Evolutionary conservation across 2,113 vertebrate genomes (phyloP), one percentile per base, ranked within the genome.

Genomic region (Bagarius yarrelli): DNA sequence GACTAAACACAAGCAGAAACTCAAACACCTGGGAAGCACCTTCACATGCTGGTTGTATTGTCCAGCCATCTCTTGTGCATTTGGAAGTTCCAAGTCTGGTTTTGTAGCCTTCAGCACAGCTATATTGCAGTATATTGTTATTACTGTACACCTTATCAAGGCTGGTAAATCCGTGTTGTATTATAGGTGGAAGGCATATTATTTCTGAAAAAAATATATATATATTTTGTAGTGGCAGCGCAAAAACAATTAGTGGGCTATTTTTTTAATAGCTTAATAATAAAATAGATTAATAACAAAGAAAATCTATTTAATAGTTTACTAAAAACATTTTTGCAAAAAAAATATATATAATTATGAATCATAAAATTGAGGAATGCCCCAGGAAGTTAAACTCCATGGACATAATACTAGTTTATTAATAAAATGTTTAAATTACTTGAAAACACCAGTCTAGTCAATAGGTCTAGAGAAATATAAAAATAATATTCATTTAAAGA

Each of bases 31-130:
- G 18, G 55, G 3, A 55, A 87, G 81, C 80, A 91, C 91, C 3
- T 89, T 88, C n/a, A 87, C 90, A 92, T 8, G 2, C 8, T 64
- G 91, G 92, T 40, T 70, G 82, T 8, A 90, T 86, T 57, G 2
- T 89, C 89, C 89, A 92, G 3, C 87, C 85, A 0, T 3, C 0
- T 75, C 86, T 88, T 23, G 0, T 36, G 56, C 92, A 93, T 11
- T 0, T 85, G 53, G 91, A 36, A 32, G 0, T 25, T 30, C 78
- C 83, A 18, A 36, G 25, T 52, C 5, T 3, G 0, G 0, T 1
- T 34, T 12, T 73, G 60, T 79, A 90, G 2, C 3, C 5, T 27
- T 6, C 0, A 0, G n/a, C 2, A 80, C 86, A 87, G 1, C 0
- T 6, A 50, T 84, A 87, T 34, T 32, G 36, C 55, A 87, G n/a